phyloP scores from a whole-genome alignment of 2,797 vertebrate genomes.

The Hemitrygon akajei region DNA sequence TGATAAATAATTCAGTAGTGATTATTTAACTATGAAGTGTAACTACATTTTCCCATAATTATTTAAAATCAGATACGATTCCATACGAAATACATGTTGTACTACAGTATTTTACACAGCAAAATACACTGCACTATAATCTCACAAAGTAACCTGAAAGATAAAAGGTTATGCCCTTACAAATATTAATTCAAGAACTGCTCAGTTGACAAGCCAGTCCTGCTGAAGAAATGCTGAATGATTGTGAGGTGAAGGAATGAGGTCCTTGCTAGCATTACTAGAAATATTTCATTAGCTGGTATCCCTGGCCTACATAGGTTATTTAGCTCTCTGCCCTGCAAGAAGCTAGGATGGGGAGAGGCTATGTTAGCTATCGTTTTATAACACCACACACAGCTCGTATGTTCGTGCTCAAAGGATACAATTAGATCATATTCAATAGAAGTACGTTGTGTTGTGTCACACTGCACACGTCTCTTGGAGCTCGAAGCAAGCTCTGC shows the following conservation, averaged over 20 bases:
- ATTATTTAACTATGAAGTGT: background rate
- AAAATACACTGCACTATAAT: background rate
- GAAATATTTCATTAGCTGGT: background rate
- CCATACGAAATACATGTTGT: background rate
- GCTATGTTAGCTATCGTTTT: background rate
- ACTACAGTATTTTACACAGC: background rate
- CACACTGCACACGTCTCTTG: background rate
- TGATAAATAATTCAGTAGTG: background rate
- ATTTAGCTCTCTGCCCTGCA: too few relatives aligned
- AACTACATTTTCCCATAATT: background rate
- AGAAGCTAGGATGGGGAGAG: background rate
- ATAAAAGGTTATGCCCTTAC: background rate
- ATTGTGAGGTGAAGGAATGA: background rate
- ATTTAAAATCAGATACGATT: background rate
- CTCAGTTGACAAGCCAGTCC: background rate
- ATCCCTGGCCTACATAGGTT: too few relatives aligned
- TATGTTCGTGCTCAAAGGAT: background rate
- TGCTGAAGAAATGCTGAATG: background rate
- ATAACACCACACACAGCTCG: background rate
- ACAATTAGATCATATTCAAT: background rate
- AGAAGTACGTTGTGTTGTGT: background rate
- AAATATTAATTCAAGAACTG: background rate
- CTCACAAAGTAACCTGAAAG: background rate
- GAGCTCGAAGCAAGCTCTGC: background rate
- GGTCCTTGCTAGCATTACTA: background rate